Base-by-base conservation (phyloP, 2,888 invertebrate genomes). In the Leucozona laternaria region DNA sequence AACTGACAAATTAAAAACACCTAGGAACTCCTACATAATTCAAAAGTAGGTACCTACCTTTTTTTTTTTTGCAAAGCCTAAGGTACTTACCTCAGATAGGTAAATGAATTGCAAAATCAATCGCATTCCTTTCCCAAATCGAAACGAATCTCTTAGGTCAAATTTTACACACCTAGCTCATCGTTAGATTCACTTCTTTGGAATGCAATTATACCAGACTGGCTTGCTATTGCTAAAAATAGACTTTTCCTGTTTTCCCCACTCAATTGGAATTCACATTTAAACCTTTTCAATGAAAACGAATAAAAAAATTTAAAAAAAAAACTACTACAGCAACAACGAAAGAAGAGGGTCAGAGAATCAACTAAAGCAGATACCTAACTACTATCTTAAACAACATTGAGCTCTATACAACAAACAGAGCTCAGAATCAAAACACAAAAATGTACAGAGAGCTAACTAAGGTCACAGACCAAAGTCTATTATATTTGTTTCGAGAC, bases 401-500 rank as follows among this genome's bases (percentile, higher is more conserved):
- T 22, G 60, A 34, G 13, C 15, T 37, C 37, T 40, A 13, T 11
- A 57, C 57, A 57, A 57, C 60, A 40, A 77, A 84, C 55, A 72
- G 25, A 64, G 13, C 68, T 66, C 40, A 58, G 81, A 82, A 82
- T 86, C 86, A 86, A 82, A 86, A 82, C 64, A 81, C 11, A 40
- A 40, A 60, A 37, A 40, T 31, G 58, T 68, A 77, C 55, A 70
- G 13, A 43, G 70, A 70, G 75, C 86, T 78, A 37, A 60, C 78
- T 86, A 86, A 86, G 86, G 86, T 86, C 86, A 86, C 86, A 86
- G 78, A 86, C 81, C 85, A 86, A 81, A 86, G 86, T 86, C 73
- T 86, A 81, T 64, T 64, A 64, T 64, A 64, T 81, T 85, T 81
- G 85, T 73, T 85, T 77, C 50, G 68, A 85, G 85, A 85, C 58